Evolutionary conservation across 2,888 invertebrate species (phyloP).

Genomic region (Pasiphila rectangulata): DNA sequence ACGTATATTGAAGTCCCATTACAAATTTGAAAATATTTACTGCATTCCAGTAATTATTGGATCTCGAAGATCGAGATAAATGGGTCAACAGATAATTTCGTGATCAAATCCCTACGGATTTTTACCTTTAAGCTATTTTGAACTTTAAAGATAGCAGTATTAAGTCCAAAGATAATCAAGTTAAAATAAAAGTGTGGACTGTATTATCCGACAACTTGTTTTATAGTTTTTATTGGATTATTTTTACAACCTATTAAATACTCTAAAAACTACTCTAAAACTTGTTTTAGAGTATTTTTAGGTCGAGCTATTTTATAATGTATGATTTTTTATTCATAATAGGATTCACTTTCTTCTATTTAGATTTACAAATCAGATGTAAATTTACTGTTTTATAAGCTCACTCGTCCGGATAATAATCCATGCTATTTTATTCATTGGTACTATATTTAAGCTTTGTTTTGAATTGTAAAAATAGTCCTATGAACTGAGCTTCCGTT

Average conservation of each 20-base stretch:
- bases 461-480: conserved; percentile 10
- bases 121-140: not conserved
- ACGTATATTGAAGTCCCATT: too few species aligned
- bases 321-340: conserved; percentile 35
- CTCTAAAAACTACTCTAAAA: too few species aligned
- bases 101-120: not conserved
- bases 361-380: conserved; percentile 37
- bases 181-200: too few species aligned
- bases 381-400: conserved; percentile 28
- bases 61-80: not conserved
- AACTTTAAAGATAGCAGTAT: not conserved
- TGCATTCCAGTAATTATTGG: too few species aligned
- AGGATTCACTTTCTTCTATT: conserved; percentile 40
- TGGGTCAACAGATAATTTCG: conserved; percentile 8
- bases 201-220: too few species aligned
- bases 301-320: too few species aligned
- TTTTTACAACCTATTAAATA: too few species aligned
- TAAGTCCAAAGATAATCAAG: not conserved
- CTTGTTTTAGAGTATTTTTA: too few species aligned
- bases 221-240: too few species aligned
- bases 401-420: conserved; percentile 9
- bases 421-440: conserved; percentile 12
- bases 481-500: conserved; percentile 9
- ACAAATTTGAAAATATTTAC: too few species aligned
- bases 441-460: not conserved